Evolutionary conservation across 2,888 invertebrate species (phyloP), one percentile per base, ranked within the genome.

Genomic region (Melieria crassipennis): DNA sequence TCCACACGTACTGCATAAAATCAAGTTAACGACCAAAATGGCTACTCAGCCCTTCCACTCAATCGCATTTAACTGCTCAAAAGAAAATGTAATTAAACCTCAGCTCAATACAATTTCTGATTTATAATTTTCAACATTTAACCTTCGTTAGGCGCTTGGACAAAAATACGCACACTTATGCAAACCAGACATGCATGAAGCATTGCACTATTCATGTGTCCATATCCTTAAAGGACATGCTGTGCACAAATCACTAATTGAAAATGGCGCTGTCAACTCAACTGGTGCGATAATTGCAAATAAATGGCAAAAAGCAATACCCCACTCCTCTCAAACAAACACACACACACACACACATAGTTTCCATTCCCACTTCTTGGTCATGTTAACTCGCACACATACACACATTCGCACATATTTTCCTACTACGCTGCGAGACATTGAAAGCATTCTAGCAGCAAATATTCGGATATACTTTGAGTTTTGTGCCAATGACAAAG

Each of bases 361-460:
- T 7, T 56, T 7, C 7, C 13, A 58, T n/a, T 9, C 55, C 55
- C 4, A 65, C 30, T 16, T 47, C 30, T 30, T 30, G 30, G 30
- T 30, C 30, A 30, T 30, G 30, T 30, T 30, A 7, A 61, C 10
- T 42, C n/a, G 60, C 60, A 42, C 9, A 57, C n/a, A 61, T 30
- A 42, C 9, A 57, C n/a, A 61, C 11, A 48, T 9, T 58, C 30
- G 47, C 16, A 52, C 11, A 46, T 5, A 55, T 16, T 16, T 16
- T 16, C 43, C 7, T 42, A 42, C 9, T 30, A 5, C 30, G 7
- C 62, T 43, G 6, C 42, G 57, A 67, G 78, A 78, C 76, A 80
- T 79, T 78, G 79, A 80, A 79, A 78, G 78, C 80, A 80, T 78
- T 78, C 77, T 75, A 78, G 75, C 77, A 77, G 78, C 73, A 79